Base-by-base conservation (phyloP, 2,113 vertebrate species). In the Neolamprologus cancellatus region DNA sequence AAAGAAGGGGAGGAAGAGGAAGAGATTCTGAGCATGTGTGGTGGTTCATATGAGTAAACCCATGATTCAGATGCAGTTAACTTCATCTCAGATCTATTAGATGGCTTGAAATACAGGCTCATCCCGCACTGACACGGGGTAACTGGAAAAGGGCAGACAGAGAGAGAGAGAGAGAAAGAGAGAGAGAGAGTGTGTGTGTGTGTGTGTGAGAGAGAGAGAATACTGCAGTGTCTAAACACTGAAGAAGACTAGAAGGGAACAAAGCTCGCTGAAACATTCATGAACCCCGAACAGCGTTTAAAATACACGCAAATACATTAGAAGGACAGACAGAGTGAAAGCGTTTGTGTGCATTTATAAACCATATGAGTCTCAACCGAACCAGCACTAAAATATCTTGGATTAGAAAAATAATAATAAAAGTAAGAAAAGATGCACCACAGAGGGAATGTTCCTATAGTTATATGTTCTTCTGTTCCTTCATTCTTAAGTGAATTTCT, bases 151-250 rank as follows among this genome's bases (percentile, higher is more conserved):
- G 85, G 79, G 85, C 84, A 91, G 52, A 64, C 8, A 61, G 80
- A 66, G 57, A 64, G 14, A 28, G 9, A 46, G 79, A 48, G 79
- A 17, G 1, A n/a, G 0, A 18, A 1, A 57, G 3, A 23, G 3
- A 36, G 71, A n/a, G 81, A 14, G 69, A 12, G 12, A 0, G 20
- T 30, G 90, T 3, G 20, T 23, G 20, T 23, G 52, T 54, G 20
- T 25, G 53, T 25, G 20, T 2, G 50, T 0, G 78, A 48, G 84
- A 79, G 86, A 78, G 90, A 82, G 90, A 88, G 91, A 94, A 94
- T 95, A 87, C 95, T 96, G 96, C 96, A 96, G 96, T 96, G 94
- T 94, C 93, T 93, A 79, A 94, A 92, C 90, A 91, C 66, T 85
- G 83, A 92, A 90, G 55, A 92, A 89, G 81, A 92, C 87, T 79